Evolutionary conservation across 2,888 invertebrate genomes (phyloP).

Genomic region (Tetragonula carbonaria): DNA sequence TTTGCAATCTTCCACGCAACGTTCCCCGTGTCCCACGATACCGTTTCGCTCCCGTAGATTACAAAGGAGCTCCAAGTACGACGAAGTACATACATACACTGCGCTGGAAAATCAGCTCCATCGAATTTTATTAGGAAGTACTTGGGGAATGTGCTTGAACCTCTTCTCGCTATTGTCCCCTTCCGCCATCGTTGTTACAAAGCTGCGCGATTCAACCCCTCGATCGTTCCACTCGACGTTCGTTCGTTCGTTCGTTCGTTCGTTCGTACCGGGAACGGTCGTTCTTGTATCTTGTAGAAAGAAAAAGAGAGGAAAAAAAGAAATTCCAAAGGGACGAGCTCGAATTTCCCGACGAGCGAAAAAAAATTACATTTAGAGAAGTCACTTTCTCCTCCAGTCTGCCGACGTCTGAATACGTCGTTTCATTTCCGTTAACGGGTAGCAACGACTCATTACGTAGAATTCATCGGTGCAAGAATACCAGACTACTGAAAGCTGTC

Average conservation of each 20-base stretch:
- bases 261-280: not conserved
- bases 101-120: constrained; percentile 34
- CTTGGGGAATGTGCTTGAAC: constrained; percentile 48
- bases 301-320: not conserved
- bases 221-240: constrained; percentile 1
- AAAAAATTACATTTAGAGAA: not conserved
- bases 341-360: not conserved
- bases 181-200: constrained; percentile 36
- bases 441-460: constrained; percentile 49
- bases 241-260: not conserved
- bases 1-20: not conserved
- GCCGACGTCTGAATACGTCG: constrained; percentile 11
- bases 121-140: constrained; percentile 60
- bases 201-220: constrained; percentile 26
- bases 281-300: constrained; percentile 14
- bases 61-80: not conserved
- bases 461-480: constrained; percentile 38
- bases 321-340: not conserved
- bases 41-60: not conserved
- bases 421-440: constrained; percentile 64
- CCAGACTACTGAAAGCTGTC: constrained; percentile 18
- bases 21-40: not conserved
- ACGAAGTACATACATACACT: not conserved
- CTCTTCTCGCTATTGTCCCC: constrained; percentile 50
- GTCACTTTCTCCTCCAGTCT: not conserved